Base-by-base conservation (phyloP, 1,140 invertebrate genomes). In the Formica exsecta region DNA sequence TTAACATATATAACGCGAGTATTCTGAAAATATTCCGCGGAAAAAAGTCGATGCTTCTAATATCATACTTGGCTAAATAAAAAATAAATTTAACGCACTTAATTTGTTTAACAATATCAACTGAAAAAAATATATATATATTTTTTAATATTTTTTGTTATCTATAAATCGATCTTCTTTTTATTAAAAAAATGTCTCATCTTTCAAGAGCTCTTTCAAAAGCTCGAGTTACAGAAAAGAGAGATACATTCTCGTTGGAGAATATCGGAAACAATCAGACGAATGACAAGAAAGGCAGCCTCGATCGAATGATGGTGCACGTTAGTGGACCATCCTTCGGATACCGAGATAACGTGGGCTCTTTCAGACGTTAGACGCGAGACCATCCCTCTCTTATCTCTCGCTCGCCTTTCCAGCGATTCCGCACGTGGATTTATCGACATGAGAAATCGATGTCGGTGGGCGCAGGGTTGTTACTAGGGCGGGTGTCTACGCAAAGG, bases 361-460 rank as follows among this genome's bases (percentile, higher is more conserved):
- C 41, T 32, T n/a, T 59, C 4, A 57, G n/a, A 13, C 9, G 16
- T 54, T 59, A 3, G 19, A 65, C 44, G 36, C 41, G 48, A 19
- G 68, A 44, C 9, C 29, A 7, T 51, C 48, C 16, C 11, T 32
- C 29, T 32, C 48, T 87, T 75, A 76, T 73, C 85, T 36, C 38
- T 6, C 62, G 36, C 7, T 36, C 38, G 9, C 11, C 48, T 51
- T 80, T 57, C 9, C 41, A 66, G 41, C 61, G 75, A 79, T 66
- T 79, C 61, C n/a, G 57, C 32, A 25, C 11, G 77, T 22, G 48
- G 36, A 71, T 70, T 74, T 88, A 86, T 86, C 77, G 41, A 73
- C 61, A 29, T 70, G 61, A 44, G 74, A 84, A 84, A 77, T 88
- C 85, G 64, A 81, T 70, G 68, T 61, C 68, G 36, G 25, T 51